Evolutionary conservation across 2,113 vertebrate genomes (phyloP), one percentile per base, ranked within the genome.

Genomic region (Calcarius ornatus): DNA sequence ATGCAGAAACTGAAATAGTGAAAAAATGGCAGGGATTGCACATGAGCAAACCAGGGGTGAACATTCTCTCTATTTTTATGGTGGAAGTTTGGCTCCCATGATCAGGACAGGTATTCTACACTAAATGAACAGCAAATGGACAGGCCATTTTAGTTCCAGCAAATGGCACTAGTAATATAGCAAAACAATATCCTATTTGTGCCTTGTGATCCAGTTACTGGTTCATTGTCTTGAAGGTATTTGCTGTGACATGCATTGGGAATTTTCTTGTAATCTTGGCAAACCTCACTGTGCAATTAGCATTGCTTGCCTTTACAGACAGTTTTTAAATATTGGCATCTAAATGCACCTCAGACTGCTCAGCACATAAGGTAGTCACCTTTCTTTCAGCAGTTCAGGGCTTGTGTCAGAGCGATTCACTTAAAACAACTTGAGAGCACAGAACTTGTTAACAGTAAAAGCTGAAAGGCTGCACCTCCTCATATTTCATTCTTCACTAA

Each of bases 221-320:
- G 47, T 65, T 82, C 64, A 85, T 68, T 76, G n/a, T 71, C 73
- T 78, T 7, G 2, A 24, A 15, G 12, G 71, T 56, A 75, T 89
- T 92, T 92, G 80, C 79, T 85, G 54, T 71, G 81, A 95, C 48
- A 60, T 0, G 35, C 30, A 15, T 33, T 54, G 68, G 59, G 64
- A 83, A 30, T 91, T 96, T 91, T 90, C 60, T 64, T 82, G 37
- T 25, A 88, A 24, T 77, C 35, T 68, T 90, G 66, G 85, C 81
- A 94, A 94, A 72, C 21, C 7, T 77, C 21, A 24, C 31, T 33
- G 21, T 86, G 40, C 66, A 92, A 95, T 92, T 96, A 91, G 40
- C 28, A 69, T 51, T 92, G 51, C 82, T 95, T 81, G 31, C 38
- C 88, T 93, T 94, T 68, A 54, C 35, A 78, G 81, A 21, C 43